Evolutionary conservation across 1,140 invertebrate species (phyloP).

Genomic region (Sycophaga agraensis): DNA sequence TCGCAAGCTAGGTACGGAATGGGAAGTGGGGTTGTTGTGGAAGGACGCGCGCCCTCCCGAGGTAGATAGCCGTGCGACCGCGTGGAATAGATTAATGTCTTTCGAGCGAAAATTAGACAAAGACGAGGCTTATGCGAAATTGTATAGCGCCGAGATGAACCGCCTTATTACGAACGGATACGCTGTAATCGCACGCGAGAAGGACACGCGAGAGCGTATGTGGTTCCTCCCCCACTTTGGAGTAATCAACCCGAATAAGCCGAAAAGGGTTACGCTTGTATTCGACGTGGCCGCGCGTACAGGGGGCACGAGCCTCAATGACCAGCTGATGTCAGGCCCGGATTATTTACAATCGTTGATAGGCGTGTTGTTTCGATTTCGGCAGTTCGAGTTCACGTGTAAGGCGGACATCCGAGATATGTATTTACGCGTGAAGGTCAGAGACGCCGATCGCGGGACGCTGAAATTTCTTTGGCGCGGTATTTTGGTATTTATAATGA

Average conservation of each 20-base stretch:
- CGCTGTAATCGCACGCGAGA: background rate
- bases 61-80: background rate
- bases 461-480: background rate
- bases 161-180: background rate
- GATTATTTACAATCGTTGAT: background rate
- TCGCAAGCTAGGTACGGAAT: background rate
- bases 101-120: background rate
- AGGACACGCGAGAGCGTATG: no score
- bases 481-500: no score
- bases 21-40: background rate
- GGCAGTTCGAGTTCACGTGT: background rate
- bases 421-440: background rate
- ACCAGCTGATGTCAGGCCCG: background rate
- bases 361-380: slow-evolving; percentile 12
- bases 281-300: background rate
- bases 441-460: background rate
- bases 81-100: background rate
- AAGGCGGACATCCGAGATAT: background rate
- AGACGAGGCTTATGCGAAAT: background rate
- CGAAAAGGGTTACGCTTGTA: background rate
- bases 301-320: background rate
- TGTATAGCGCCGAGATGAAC: background rate
- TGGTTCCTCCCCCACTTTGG: background rate
- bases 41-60: background rate
- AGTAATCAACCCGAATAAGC: background rate